These are phyloP conservation scores for Channallabes apus DNA, from an alignment of 2,797 vertebrate genomes.

Conservation along the genomic window DNA sequence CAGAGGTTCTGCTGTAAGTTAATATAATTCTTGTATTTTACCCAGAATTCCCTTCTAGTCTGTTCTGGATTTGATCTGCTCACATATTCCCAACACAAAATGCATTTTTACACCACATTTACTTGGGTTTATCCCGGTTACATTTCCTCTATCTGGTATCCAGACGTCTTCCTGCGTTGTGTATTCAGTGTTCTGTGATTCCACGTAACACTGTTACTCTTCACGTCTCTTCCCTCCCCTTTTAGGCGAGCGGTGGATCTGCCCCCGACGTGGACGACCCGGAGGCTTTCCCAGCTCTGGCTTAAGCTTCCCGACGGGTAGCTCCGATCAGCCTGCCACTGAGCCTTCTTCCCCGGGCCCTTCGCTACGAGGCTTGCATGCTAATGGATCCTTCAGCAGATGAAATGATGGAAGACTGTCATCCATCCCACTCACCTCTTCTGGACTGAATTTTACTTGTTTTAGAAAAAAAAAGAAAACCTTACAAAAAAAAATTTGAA, in stretches of 20 bases:
- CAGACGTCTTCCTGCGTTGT: neutral
- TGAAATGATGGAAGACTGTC: slow-evolving; percentile 91
- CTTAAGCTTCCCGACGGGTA: slow-evolving; percentile 81
- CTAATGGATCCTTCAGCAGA: slow-evolving; percentile 98
- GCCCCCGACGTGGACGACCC: slow-evolving; percentile 98
- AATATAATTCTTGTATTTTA: neutral
- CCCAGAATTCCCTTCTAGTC: neutral
- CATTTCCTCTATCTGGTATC: neutral
- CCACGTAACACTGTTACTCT: neutral
- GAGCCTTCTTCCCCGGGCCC: slow-evolving; percentile 74
- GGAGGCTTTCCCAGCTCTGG: slow-evolving; percentile 98
- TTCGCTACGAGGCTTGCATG: slow-evolving; percentile 99
- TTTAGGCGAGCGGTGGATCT: slow-evolving; percentile 83
- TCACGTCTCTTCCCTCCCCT: slow-evolving; percentile 5
- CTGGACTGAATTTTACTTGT: slow-evolving; percentile 99
- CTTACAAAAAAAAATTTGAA: slow-evolving; percentile 69
- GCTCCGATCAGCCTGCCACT: slow-evolving; percentile 62
- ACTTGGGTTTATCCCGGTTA: neutral
- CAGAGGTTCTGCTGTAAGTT: no score
- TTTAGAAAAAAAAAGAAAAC: slow-evolving; percentile 81
- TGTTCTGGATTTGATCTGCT: neutral
- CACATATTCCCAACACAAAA: neutral
- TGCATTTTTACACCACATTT: no score
- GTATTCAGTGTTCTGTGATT: neutral
- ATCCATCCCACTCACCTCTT: slow-evolving; percentile 94